Conservation (phyloP, 2,113 vertebrate species). For the Panthera tigris region DNA sequence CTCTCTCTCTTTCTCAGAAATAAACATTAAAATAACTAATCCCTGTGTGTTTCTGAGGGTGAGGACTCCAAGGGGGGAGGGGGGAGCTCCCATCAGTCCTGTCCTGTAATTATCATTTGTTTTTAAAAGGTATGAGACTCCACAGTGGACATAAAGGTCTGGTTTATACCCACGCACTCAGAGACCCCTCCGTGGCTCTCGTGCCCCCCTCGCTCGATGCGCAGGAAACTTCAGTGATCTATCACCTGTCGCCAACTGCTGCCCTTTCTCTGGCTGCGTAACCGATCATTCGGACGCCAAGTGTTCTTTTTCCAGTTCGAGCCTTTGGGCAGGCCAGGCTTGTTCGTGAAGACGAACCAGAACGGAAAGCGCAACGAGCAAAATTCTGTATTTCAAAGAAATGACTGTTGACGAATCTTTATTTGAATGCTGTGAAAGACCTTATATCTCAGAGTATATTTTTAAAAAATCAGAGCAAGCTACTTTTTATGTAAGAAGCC, state of each 20-base stretch:
- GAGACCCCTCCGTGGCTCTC: not conserved
- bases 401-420: constrained; percentile 69
- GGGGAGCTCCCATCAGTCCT: fast-evolving
- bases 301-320: not conserved
- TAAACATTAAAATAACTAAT: too few relatives aligned
- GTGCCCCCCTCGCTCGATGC: fast-evolving
- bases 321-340: not conserved
- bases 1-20: too few relatives aligned
- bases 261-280: not conserved
- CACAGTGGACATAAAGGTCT: not conserved
- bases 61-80: not conserved
- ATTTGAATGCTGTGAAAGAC: constrained; percentile 70
- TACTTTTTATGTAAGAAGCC: constrained; percentile 85
- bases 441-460: constrained; percentile 61
- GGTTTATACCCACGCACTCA: fast-evolving
- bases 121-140: not conserved
- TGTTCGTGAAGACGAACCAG: not conserved
- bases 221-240: not conserved
- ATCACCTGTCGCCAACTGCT: not conserved
- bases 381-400: constrained; percentile 56
- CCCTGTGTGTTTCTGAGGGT: not conserved
- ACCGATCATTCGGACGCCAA: not conserved
- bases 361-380: constrained; percentile 36
- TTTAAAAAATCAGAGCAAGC: constrained; percentile 63
- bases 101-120: fast-evolving